Evolutionary conservation across 2,888 invertebrate genomes (phyloP).

Genomic region (Chrysodeixis includens): DNA sequence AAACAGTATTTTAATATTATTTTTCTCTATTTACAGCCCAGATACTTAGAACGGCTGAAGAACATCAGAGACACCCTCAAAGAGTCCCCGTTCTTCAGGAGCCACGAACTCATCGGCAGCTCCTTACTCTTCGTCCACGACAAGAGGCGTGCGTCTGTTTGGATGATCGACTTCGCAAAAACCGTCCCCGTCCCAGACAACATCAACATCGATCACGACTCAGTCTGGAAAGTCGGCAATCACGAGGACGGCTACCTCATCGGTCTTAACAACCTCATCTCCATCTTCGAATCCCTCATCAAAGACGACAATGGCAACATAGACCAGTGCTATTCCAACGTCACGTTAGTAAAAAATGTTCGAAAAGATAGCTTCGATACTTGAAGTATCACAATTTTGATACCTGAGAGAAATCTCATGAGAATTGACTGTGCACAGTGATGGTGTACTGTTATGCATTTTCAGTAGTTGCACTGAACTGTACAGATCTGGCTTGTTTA

Average conservation of each 20-base stretch:
- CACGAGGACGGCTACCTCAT: slow-evolving; percentile 98
- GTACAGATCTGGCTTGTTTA: slow-evolving; percentile 58
- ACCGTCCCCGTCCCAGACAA: slow-evolving; percentile 94
- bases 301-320: slow-evolving; percentile 83
- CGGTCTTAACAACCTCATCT: slow-evolving; percentile 96
- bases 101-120: slow-evolving; percentile 98
- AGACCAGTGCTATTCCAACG: slow-evolving; percentile 73
- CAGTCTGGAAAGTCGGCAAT: slow-evolving; percentile 97
- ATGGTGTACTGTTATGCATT: slow-evolving; percentile 63
- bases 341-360: slow-evolving; percentile 78
- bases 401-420: slow-evolving; percentile 59
- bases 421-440: slow-evolving; percentile 66
- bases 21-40: slow-evolving; percentile 89
- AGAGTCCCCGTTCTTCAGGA: slow-evolving; percentile 96
- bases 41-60: slow-evolving; percentile 95
- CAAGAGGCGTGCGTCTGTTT: slow-evolving; percentile 95
- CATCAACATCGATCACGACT: slow-evolving; percentile 93
- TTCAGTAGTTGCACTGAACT: slow-evolving; percentile 63
- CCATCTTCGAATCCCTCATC: slow-evolving; percentile 92
- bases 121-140: slow-evolving; percentile 98
- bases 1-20: neutral
- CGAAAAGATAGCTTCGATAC: slow-evolving; percentile 82
- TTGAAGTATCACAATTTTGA: slow-evolving; percentile 67
- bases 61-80: slow-evolving; percentile 95
- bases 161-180: slow-evolving; percentile 99